Percentiles rank a stretch among this genome's conserved stretches.
Evolutionary conservation across 2,888 invertebrate species (phyloP).

Genomic region (Microctonus aethiopoides): DNA sequence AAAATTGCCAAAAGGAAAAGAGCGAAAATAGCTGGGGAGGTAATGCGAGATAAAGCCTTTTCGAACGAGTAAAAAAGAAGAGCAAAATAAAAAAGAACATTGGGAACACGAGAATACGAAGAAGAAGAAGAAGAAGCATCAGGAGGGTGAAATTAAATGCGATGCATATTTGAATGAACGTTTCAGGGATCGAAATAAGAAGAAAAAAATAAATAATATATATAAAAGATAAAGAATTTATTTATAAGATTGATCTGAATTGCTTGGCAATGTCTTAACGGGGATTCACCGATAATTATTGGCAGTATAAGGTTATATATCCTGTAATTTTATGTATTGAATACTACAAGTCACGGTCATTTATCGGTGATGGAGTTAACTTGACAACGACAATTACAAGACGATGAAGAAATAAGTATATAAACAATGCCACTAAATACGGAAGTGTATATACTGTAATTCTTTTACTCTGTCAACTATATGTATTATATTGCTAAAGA

Average conservation of each 20-base stretch:
- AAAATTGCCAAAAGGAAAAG: constrained; percentile 46
- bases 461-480: constrained; percentile 12
- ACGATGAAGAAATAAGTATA: not conserved
- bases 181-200: not conserved
- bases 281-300: constrained; percentile 37
- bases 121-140: not conserved
- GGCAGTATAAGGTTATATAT: constrained; percentile 26
- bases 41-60: constrained; percentile 1
- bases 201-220: constrained; percentile 7
- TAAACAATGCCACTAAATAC: not conserved
- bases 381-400: not conserved
- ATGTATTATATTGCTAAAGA: not conserved
- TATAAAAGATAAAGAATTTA: not conserved
- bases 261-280: constrained; percentile 26
- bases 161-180: constrained; percentile 9
- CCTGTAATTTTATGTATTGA: constrained; percentile 41
- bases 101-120: not conserved
- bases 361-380: constrained; percentile 37
- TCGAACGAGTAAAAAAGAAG: not conserved
- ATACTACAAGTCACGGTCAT: constrained; percentile 28
- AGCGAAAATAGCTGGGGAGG: not conserved
- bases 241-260: constrained; percentile 31
- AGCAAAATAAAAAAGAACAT: not conserved
- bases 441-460: not conserved
- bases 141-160: constrained; percentile 12